Percentiles rank a stretch among this genome's conserved stretches.
phyloP scores from a whole-genome alignment of 2,113 vertebrate genomes.

The Gopherus evgoodei region DNA sequence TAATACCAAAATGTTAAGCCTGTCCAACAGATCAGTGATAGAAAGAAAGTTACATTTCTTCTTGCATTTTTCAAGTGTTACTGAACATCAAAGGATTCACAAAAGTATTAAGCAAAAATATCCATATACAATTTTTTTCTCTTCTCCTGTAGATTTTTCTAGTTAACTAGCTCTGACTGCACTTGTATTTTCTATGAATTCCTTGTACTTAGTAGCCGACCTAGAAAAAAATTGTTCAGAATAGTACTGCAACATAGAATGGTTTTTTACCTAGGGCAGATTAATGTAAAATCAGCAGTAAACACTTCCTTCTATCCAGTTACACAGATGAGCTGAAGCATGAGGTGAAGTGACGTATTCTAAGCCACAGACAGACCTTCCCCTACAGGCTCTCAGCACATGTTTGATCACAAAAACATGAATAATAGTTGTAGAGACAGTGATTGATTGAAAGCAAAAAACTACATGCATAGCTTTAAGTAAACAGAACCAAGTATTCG shows the following conservation, averaged over 20 bases:
- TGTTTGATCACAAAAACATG: neutral
- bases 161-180: neutral
- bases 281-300: neutral
- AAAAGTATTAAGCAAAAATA: neutral
- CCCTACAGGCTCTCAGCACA: neutral
- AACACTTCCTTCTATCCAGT: neutral
- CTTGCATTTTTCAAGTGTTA: neutral
- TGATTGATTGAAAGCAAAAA: neutral
- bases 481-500: rapidly evolving
- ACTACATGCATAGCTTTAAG: neutral
- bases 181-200: neutral
- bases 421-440: neutral
- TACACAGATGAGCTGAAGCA: neutral
- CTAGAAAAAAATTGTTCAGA: neutral
- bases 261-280: neutral
- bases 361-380: neutral
- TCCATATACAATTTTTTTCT: neutral
- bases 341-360: neutral
- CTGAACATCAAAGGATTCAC: no score
- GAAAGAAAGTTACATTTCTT: neutral
- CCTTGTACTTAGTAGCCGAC: neutral
- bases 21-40: neutral
- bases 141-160: neutral
- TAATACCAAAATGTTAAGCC: neutral
- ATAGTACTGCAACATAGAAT: neutral